Base-by-base conservation (phyloP, 2,888 invertebrate genomes). In the Netelia virgata region DNA sequence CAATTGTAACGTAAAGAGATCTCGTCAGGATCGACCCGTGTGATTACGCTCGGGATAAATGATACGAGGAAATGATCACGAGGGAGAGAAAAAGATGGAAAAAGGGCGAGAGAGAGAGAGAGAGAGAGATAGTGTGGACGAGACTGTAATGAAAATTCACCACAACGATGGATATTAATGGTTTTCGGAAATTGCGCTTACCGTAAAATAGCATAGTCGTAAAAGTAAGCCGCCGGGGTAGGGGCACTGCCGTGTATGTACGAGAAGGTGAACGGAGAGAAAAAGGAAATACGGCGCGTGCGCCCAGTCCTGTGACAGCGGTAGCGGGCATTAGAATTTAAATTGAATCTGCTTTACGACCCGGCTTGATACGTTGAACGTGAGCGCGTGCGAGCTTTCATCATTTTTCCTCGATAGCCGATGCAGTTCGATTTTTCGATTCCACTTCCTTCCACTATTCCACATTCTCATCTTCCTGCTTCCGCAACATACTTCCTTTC, bases 111-210 rank as follows among this genome's bases (percentile, higher is more conserved):
- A 10, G 28, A 57, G 28, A 55, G 55, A 23, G 53, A 23, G 53
- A 28, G 18, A 3, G 36, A 47, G 59, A 18, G 18, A 68, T 14
- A 43, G 57, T 50, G 36, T 18, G n/a, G 55, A 53, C 28, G 61
- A 61, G 61, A 23, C 18, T 53, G 82, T 84, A 84, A 86, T 86
- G 86, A 84, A 86, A 86, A 79, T 76, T 72, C 81, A 74, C 78
- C 70, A 66, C 75, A 77, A 75, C 73, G 87, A 86, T 87, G 80
- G 82, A 83, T 87, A 87, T 87, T 87, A 87, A 86, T 86, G 86
- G 84, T 80, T 84, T 82, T 86, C 84, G 87, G 86, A 87, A 87
- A 87, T 87, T 87, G 82, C 84, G 86, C 82, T 84, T 84, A 82
- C 75, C 81, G 79, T 82, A 83, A 83, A 86, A 85, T 85, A 81